Base-by-base conservation (phyloP, 2,888 invertebrate species). In the Lasiommata megera region DNA sequence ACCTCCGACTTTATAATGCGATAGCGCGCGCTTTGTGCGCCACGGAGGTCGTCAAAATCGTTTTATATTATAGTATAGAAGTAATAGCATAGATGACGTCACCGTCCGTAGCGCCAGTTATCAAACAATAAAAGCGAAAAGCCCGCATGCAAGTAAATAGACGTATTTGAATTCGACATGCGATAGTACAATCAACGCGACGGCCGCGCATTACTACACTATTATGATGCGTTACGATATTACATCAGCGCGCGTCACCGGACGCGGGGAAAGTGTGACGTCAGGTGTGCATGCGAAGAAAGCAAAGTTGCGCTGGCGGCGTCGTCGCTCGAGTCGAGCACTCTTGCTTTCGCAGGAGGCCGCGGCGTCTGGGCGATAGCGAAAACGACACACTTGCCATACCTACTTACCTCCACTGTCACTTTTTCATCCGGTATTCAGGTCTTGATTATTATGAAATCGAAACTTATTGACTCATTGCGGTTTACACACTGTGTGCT, bases 291-390 rank as follows among this genome's bases (percentile, higher is more conserved):
- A 80, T 78, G 78, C 82, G 78, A 88, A 88, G 88, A 89, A 88
- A 88, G 89, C 82, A 85, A 71, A 73, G 76, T 71, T 85, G 88
- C 86, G 87, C 84, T 77, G 78, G 85, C 87, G 85, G 73, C 84
- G 77, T 73, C 79, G 77, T 72, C 60, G 36, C 36, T 5, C 36
- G 73, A 71, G 66, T 5, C 36, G 73, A 71, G 66, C 66, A 70
- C 70, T 89, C 74, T 89, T 88, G 80, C 81, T 88, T 89, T 89
- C 86, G 79, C 75, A 69, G 70, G 85, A 81, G 89, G 89, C 75
- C 88, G 78, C 70, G 64, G 67, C 62, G 69, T 88, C 87, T 88
- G 84, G 72, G 62, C 79, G 89, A 89, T 87, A 89, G 89, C 85
- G 88, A 88, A 88, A 89, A 86, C 79, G 84, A 80, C 88, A 86